Base-by-base conservation (phyloP, 2,888 invertebrate genomes). In the Strigamia transsilvanica region DNA sequence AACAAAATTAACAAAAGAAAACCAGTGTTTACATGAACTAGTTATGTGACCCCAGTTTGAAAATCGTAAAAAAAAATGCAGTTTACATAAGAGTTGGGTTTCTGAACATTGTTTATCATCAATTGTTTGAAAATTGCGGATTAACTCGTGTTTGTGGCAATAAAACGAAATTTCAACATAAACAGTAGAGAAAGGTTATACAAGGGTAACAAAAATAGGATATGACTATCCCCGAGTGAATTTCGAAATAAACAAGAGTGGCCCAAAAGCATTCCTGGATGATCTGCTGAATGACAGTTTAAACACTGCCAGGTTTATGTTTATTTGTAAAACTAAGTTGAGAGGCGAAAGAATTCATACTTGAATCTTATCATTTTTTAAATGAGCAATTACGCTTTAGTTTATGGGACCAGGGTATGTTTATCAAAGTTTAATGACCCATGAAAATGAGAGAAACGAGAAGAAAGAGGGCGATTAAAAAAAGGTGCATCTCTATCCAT, bases 381-480 rank as follows among this genome's bases (percentile, higher is more conserved):
- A 73, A 73, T 27, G 73, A 73, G 73, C 73, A 73, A 73, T 73
- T 73, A 73, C 2, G 73, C 73, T 73, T 73, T 73, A 73, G 73
- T 73, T 73, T 73, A 73, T 73, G 73, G 32, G 2, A 12, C 73
- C 73, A 15, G 73, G 27, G 10, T 73, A 27, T 73, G 73, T 73
- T 73, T 73, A 73, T 73, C 73, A 73, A 73, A 27, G 73, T 73
- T 73, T 73, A 73, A 73, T 73, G 73, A 73, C 73, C 73, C 27
- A 73, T 32, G 73, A 73, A 66, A 66, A 66, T 27, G 66, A 66
- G 23, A 21, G 23, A 66, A 18, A 56, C 15, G 56, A 56, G 21
- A 56, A 15, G 15, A 51, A 18, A 56, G 56, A n/a, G n/a, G 32
- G 27, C 27, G 32, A 73, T 73, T 73, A 73, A 73, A 73, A n/a